Evolutionary conservation across 2,888 invertebrate species (phyloP).

Genomic region (Poecilus cupreus): DNA sequence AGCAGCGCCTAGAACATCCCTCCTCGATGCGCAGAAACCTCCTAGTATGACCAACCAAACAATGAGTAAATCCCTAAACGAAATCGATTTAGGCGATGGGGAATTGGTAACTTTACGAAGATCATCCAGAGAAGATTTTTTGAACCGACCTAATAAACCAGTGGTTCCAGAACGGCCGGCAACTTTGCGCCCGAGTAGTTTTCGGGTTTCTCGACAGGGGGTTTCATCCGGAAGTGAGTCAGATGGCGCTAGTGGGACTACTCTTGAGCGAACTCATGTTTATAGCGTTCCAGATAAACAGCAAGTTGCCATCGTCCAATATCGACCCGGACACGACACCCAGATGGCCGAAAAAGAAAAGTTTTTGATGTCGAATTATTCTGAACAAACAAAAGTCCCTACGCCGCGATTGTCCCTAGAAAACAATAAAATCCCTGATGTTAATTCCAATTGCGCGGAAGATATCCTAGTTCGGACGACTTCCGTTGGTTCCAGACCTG

Average conservation of each 20-base stretch:
- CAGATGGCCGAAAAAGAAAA: conserved; percentile 71
- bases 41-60: conserved; percentile 64
- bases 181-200: conserved; percentile 73
- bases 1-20: conserved; percentile 75
- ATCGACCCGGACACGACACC: conserved; percentile 68
- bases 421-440: conserved; percentile 66
- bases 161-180: conserved; percentile 88
- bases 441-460: conserved; percentile 66
- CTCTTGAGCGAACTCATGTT: conserved; percentile 81
- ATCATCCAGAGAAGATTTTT: conserved; percentile 68
- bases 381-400: conserved; percentile 57
- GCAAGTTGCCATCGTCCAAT: conserved; percentile 81
- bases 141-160: conserved; percentile 79
- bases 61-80: conserved; percentile 66
- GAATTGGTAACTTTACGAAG: conserved; percentile 75
- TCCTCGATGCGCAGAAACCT: conserved; percentile 64
- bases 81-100: conserved; percentile 66
- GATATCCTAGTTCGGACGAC: conserved; percentile 61
- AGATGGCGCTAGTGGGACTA: conserved; percentile 66
- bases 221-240: conserved; percentile 31
- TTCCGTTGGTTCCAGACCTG: conserved; percentile 66
- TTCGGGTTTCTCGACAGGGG: conserved; percentile 43
- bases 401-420: conserved; percentile 64
- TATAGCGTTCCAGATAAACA: conserved; percentile 83
- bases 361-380: conserved; percentile 68